Evolutionary conservation across 92 coral and sea anemone species (phyloP), one percentile per base, ranked within the genome.

Genomic region (Actinostola sp.): DNA sequence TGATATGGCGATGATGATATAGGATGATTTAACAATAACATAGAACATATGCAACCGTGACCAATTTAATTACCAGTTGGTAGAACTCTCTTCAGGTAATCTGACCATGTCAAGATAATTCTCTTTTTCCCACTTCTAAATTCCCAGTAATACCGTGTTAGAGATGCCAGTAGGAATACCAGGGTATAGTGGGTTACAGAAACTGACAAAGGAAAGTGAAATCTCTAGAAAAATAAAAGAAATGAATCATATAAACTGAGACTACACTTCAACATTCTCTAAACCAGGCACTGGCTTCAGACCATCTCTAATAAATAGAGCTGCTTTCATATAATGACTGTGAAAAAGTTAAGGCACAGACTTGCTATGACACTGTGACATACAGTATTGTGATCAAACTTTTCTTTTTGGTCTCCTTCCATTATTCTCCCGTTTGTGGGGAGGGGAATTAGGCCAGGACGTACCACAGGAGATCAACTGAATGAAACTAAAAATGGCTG

Each of bases 31-130:
- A 32, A 59, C 21, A 48, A 8, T 17, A 48, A 9, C n/a, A 48
- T 48, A 1, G 0, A 33, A 25, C 51, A 29, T 54, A 21, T 19
- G 8, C 26, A 25, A 44, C 34, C 24, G 33, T n/a, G 31, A 15
- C n/a, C n/a, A n/a, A n/a, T n/a, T n/a, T n/a, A 20, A 39, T 68
- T 50, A 94, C 99, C 99, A 72, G 97, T 86, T 45, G 99, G 97
- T 15, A 84, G 30, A 2, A 95, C 96, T 82, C 92, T 91, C 67
- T 81, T 92, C 36, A 91, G 49, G 67, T 91, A 95, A 32, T 85
- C 92, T 16, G 90, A 61, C 99, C 99, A 95, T 23, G 87, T 70
- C 55, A 95, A 72, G 31, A 91, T 78, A 21, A 91, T 44, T 49
- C 97, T 79, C 67, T 76, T 84, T 70, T 89, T 88, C 36, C 71